Base-by-base conservation (phyloP, 2,888 invertebrate species). In the Stenurella melanura region DNA sequence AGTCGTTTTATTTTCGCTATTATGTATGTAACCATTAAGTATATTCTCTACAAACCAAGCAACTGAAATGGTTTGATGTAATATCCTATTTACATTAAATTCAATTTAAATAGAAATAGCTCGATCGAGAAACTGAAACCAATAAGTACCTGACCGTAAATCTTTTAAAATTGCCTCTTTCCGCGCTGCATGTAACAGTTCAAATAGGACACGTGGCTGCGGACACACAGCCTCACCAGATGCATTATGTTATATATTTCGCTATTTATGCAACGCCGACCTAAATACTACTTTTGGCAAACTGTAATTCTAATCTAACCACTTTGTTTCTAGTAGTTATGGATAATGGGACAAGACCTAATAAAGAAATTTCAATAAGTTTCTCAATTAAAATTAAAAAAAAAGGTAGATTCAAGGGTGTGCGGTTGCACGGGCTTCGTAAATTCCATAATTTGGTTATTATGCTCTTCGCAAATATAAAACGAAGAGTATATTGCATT, bases 1-100 rank as follows among this genome's bases (percentile, higher is more conserved):
- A 64, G 42, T 64, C n/a, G 34, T 30, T 61, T 61, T 42, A 64
- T 64, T 64, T 42, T 64, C 15, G n/a, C n/a, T 7, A 50, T n/a
- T 26, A 26, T 4, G 21, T 26, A 26, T n/a, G n/a, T 10, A 38
- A 38, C 9, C 38, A 38, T 12, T 12, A 11, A 12, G 30, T 34
- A 34, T 34, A 42, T 12, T 12, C 42, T 42, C 15, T 42, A 42
- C 4, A 12, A 42, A 42, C 42, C 42, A 1, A 42, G 1, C 42
- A 42, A 42, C 3, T 12, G 12, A 42, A 42, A 11, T 42, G 11
- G 42, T 42, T 42, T 42, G 12, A 42, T 42, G 42, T 42, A 42
- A 42, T 42, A 15, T 12, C 42, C 15, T 12, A 42, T 42, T 42
- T 42, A 12, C 42, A 42, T 42, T 42, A 42, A 12, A 12, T 11